Evolutionary conservation across 2,888 invertebrate genomes (phyloP), one percentile per base, ranked within the genome.

Genomic region (Ophioninae sp.): DNA sequence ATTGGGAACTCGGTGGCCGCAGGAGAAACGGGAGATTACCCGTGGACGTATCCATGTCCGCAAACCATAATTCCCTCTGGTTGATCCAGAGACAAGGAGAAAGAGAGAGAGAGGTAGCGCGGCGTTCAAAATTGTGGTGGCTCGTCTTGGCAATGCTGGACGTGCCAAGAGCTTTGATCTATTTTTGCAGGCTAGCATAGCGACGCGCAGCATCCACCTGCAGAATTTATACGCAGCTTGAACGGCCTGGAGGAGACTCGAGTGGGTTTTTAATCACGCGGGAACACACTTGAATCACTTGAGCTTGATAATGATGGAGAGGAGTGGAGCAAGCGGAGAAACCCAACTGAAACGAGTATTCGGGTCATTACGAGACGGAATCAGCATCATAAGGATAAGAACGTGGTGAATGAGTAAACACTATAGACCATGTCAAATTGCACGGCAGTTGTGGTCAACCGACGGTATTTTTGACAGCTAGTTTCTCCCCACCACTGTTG

Each of bases 91-190:
- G 69, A 51, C 51, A 51, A 51, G 51, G 51, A 10, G 51, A 51
- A 13, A 17, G 51, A 51, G 51, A 51, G 51, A 51, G 51, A 51
- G 17, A 51, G 0, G 17, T 6, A 51, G 13, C 56, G 76, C 68
- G 37, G 67, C 63, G 63, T 80, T 73, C 65, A 23, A 84, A 77
- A 78, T 76, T 64, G 77, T 61, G 74, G 77, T 74, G 61, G 63
- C 64, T 41, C 17, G 64, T 23, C 65, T 65, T 56, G 69, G 63
- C 41, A 56, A 71, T 59, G 63, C 64, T 51, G 79, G 23, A 39
- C 59, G 67, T 58, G 23, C 61, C 72, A 41, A 59, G 67, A 58
- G 88, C 89, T 89, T 89, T 89, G 89, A 89, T 89, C 89, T 89
- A 89, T 89, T 89, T 86, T 86, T 79, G 85, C 84, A 37, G 17